Evolutionary conservation across 2,797 vertebrate genomes (phyloP).

Genomic region (Melanotaenia pygmaea): DNA sequence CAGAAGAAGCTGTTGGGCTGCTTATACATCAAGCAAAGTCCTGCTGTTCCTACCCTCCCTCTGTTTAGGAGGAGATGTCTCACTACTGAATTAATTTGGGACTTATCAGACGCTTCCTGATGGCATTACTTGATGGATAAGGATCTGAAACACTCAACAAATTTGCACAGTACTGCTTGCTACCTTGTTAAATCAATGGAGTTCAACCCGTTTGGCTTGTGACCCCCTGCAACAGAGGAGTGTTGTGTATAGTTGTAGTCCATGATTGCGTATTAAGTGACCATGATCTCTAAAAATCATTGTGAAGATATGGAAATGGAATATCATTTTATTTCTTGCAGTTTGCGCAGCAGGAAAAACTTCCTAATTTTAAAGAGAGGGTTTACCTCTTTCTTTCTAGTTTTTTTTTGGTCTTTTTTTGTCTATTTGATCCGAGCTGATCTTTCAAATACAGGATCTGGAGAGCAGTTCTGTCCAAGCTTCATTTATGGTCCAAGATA

Average conservation of each 20-base stretch:
- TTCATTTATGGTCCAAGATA: too few species aligned
- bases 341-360: too few species aligned
- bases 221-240: neutral
- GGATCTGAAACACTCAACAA: neutral
- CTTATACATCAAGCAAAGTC: neutral
- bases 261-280: neutral
- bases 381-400: too few species aligned
- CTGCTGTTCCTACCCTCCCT: neutral
- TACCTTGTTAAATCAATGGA: slow-evolving; percentile 4
- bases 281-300: neutral
- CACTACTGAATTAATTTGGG: neutral
- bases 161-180: neutral
- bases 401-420: too few species aligned
- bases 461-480: too few species aligned
- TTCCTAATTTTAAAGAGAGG: too few species aligned
- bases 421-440: too few species aligned
- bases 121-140: neutral
- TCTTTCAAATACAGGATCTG: too few species aligned
- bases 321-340: too few species aligned
- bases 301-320: too few species aligned
- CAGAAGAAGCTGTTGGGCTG: neutral
- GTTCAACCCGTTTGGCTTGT: slow-evolving; percentile 3
- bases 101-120: neutral
- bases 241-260: neutral
- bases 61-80: neutral